phyloP scores from a whole-genome alignment of 2,888 invertebrate genomes.

The Oeneis ivallda region DNA sequence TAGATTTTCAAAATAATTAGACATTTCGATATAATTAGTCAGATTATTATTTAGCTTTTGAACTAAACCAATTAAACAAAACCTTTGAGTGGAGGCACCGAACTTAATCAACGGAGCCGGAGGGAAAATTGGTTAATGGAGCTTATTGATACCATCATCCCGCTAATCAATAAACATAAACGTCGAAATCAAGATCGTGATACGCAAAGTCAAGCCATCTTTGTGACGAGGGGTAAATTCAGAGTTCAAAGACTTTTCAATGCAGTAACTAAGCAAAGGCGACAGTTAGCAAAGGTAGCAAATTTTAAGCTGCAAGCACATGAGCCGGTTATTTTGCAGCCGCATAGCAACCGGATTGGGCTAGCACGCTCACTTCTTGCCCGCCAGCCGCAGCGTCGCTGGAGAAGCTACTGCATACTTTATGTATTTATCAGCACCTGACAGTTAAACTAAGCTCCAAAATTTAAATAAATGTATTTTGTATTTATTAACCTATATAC shows the following conservation, averaged over 20 bases:
- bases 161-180: conserved; percentile 78
- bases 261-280: conserved; percentile 53
- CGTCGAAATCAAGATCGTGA: conserved; percentile 66
- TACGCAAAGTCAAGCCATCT: conserved; percentile 60
- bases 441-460: background rate
- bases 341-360: background rate
- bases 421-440: background rate
- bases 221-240: conserved; percentile 54
- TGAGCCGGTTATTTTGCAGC: background rate
- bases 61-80: conserved; percentile 57
- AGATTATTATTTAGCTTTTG: conserved; percentile 14
- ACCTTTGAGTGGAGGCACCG: conserved; percentile 52
- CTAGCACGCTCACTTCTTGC: background rate
- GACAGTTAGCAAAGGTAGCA: conserved; percentile 53
- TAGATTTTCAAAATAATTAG: no score
- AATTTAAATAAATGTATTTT: no score
- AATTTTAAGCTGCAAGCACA: conserved; percentile 43
- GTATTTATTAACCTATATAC: no score
- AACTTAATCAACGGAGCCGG: conserved; percentile 65
- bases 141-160: conserved; percentile 66
- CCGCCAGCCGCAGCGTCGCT: background rate
- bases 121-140: conserved; percentile 76
- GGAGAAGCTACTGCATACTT: background rate
- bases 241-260: conserved; percentile 72
- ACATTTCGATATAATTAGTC: no score